Conservation (phyloP, 53 echinoderm and acorn worm species). For the Astropecten irregularis region DNA sequence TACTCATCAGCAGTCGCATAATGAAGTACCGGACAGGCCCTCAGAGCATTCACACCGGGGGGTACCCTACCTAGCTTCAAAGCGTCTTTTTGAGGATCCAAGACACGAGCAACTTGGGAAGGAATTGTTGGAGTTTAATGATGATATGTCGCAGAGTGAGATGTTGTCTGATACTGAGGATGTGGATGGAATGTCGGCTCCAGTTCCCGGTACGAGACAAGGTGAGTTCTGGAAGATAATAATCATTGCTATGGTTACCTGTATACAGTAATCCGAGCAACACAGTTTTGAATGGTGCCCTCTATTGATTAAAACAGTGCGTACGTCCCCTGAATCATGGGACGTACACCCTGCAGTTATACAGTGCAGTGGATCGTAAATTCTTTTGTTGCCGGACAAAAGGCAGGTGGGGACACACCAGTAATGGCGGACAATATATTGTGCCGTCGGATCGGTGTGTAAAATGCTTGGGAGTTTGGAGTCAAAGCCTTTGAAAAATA, state of each 20-base stretch:
- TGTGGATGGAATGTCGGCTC: background rate
- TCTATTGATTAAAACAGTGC: no score
- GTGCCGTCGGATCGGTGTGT: no score
- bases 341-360: no score
- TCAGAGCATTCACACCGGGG: slow-evolving; percentile 9
- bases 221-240: background rate
- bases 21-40: slow-evolving; percentile 21
- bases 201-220: background rate
- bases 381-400: no score
- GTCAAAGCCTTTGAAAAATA: no score
- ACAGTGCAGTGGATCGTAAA: no score
- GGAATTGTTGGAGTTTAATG: slow-evolving; percentile 86
- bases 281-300: no score
- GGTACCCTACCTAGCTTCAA: slow-evolving; percentile 77
- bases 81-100: slow-evolving; percentile 92
- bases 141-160: slow-evolving; percentile 93
- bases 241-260: background rate
- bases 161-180: slow-evolving; percentile 61
- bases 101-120: slow-evolving; percentile 93
- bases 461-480: no score
- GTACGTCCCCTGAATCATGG: no score
- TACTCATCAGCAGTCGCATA: slow-evolving; percentile 16
- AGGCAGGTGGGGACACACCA: no score
- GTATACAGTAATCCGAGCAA: no score
- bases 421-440: no score